These are phyloP conservation scores for Desmodus rotundus DNA, from an alignment of 2,113 vertebrate genomes.

Conservation along the genomic window DNA sequence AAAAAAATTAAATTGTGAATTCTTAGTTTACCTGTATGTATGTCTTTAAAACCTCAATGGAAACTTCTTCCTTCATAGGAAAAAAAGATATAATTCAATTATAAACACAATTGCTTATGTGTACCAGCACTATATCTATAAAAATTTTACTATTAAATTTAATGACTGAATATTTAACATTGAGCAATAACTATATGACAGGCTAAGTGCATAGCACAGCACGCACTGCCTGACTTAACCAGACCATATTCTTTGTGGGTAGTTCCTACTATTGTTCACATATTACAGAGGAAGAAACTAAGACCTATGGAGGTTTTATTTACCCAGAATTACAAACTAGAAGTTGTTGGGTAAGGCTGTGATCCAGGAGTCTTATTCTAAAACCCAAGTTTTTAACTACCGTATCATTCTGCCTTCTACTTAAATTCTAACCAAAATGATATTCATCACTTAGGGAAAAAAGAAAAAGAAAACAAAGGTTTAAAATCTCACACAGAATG, in stretches of 20 bases:
- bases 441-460: neutral
- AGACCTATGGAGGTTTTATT: neutral
- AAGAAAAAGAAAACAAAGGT: neutral
- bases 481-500: neutral
- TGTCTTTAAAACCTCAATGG: slow-evolving; percentile 88
- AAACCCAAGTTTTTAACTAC: neutral
- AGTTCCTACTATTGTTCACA: neutral
- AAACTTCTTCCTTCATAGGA: slow-evolving; percentile 88
- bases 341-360: neutral
- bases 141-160: slow-evolving; percentile 9
- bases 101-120: slow-evolving; percentile 30
- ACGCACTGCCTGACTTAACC: neutral
- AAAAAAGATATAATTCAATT: slow-evolving; percentile 53
- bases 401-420: neutral
- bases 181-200: neutral
- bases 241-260: neutral
- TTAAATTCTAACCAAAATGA: neutral
- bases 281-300: slow-evolving; percentile 9
- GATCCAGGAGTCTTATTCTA: neutral
- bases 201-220: neutral
- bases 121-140: neutral
- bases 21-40: slow-evolving; percentile 87
- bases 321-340: neutral
- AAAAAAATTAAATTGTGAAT: neutral
- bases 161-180: neutral